Conservation (phyloP, 2,888 invertebrate species). For the Zelleria hepariella region DNA sequence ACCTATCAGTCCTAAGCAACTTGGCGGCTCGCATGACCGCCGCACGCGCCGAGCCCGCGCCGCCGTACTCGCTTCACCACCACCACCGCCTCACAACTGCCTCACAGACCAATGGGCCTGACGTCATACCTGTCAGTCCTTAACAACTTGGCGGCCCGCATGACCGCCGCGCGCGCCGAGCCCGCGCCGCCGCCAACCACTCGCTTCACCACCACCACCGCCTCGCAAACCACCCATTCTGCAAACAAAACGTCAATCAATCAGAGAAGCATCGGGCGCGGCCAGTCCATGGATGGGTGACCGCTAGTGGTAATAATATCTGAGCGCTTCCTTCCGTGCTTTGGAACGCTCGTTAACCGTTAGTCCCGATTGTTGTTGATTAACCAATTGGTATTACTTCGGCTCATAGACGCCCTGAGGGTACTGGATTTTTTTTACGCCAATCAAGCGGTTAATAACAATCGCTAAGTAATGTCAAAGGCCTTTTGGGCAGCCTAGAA, state of each 20-base stretch:
- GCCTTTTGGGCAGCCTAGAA: no score
- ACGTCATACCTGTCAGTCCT: slow-evolving; percentile 39
- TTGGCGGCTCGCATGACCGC: slow-evolving; percentile 55
- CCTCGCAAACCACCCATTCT: slow-evolving; percentile 66
- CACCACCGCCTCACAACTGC: background rate
- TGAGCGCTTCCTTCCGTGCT: no score
- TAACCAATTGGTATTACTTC: no score
- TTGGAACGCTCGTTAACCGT: no score
- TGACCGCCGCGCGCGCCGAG: slow-evolving; percentile 48
- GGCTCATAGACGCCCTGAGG: no score
- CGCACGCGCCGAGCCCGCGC: slow-evolving; percentile 45
- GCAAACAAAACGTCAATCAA: slow-evolving; percentile 3
- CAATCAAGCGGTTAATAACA: no score
- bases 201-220: slow-evolving; percentile 62
- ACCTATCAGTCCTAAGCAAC: slow-evolving; percentile 51
- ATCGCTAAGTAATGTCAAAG: no score
- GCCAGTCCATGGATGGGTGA: no score
- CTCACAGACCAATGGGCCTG: background rate
- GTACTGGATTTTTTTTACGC: no score
- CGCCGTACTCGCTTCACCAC: slow-evolving; percentile 49
- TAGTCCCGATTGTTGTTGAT: no score
- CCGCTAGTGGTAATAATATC: no score
- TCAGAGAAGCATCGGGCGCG: background rate
- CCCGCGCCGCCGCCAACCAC: slow-evolving; percentile 59
- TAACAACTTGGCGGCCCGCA: slow-evolving; percentile 51